phyloP scores from a whole-genome alignment of 2,888 invertebrate species.

The Volucella zonaria region DNA sequence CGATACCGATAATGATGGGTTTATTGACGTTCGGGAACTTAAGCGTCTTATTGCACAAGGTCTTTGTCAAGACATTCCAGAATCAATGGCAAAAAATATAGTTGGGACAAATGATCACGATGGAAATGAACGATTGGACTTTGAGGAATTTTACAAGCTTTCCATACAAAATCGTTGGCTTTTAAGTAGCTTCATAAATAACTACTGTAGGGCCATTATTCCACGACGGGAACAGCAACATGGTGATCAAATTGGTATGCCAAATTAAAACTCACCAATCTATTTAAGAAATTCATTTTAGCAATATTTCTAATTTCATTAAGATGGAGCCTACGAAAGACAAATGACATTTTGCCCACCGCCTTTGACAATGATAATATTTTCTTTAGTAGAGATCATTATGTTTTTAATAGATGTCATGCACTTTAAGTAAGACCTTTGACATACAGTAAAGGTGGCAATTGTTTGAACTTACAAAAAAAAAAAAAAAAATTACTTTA shows the following conservation, averaged over 20 bases:
- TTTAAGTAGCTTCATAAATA: constrained; percentile 79
- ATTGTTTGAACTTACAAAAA: background rate
- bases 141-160: constrained; percentile 88
- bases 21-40: constrained; percentile 87
- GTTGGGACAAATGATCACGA: constrained; percentile 87
- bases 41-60: constrained; percentile 80
- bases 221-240: constrained; percentile 80
- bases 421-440: constrained; percentile 80
- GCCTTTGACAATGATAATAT: constrained; percentile 93
- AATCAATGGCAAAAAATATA: constrained; percentile 87
- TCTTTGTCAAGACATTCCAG: constrained; percentile 86
- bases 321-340: constrained; percentile 92
- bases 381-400: constrained; percentile 93
- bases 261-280: background rate
- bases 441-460: background rate
- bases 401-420: constrained; percentile 84
- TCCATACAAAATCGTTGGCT: constrained; percentile 84
- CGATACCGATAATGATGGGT: constrained; percentile 88
- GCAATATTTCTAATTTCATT: constrained; percentile 84
- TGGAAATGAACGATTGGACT: constrained; percentile 86
- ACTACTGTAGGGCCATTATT: constrained; percentile 80
- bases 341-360: constrained; percentile 97
- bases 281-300: background rate
- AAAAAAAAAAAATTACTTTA: constrained; percentile 22
- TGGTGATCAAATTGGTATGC: constrained; percentile 80